Evolutionary conservation across 2,113 vertebrate genomes (phyloP).

Genomic region (Daboia siamensis): DNA sequence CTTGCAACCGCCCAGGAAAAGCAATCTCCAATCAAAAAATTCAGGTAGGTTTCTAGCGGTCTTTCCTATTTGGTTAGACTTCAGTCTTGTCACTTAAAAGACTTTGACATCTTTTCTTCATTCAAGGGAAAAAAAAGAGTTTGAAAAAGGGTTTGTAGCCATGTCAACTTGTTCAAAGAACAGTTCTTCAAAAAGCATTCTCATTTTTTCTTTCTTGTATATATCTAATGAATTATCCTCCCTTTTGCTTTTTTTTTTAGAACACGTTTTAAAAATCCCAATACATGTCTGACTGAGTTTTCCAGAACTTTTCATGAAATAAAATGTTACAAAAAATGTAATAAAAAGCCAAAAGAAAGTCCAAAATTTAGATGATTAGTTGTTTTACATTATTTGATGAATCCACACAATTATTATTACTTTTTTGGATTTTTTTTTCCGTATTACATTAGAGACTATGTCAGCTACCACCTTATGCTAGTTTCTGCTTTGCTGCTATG

Average conservation of each 20-base stretch:
- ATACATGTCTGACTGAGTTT: background rate
- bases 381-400: background rate
- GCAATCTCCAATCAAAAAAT: slow-evolving; percentile 92
- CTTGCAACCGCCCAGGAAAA: slow-evolving; percentile 88
- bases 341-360: background rate
- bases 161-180: background rate
- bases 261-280: background rate
- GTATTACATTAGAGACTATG: background rate
- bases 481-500: background rate
- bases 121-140: background rate
- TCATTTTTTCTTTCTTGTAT: background rate
- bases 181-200: background rate
- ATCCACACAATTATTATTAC: background rate
- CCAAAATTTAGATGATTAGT: background rate
- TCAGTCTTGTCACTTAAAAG: background rate
- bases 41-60: slow-evolving; percentile 77
- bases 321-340: background rate
- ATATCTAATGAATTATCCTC: background rate
- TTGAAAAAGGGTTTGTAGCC: background rate
- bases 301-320: background rate
- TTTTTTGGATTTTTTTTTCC: background rate
- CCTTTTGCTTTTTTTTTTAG: background rate
- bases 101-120: background rate
- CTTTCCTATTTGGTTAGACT: background rate
- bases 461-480: background rate